Evolutionary conservation across 2,888 invertebrate species (phyloP).

Genomic region (Disparrhopalites patrizii): DNA sequence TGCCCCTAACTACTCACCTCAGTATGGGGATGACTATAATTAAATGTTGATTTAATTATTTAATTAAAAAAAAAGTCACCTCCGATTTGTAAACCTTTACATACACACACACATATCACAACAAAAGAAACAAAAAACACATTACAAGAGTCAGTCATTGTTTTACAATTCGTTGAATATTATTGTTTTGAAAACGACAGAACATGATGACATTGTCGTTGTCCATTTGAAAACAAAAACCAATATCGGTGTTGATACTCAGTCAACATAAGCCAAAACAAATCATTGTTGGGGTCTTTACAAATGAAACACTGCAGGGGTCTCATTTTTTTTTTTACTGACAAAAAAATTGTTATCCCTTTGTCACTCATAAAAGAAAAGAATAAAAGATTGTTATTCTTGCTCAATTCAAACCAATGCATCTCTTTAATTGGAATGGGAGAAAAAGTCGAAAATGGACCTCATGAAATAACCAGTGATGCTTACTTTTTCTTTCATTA

Average conservation of each 20-base stretch:
- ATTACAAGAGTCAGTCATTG: conserved; percentile 13
- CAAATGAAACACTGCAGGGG: conserved; percentile 13
- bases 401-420: no score
- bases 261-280: conserved; percentile 11
- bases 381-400: conserved; percentile 24
- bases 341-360: conserved; percentile 1
- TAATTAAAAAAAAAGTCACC: background rate
- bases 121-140: background rate
- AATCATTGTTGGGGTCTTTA: conserved; percentile 27
- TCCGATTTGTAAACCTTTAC: background rate
- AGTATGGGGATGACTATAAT: conserved; percentile 23
- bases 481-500: no score
- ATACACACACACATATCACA: no score
- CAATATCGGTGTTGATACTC: conserved; percentile 1
- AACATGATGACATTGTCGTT: background rate
- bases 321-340: conserved; percentile 8
- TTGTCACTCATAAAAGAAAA: conserved; percentile 17
- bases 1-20: conserved; percentile 11
- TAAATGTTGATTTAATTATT: conserved; percentile 2
- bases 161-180: background rate
- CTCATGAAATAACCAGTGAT: no score
- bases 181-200: background rate
- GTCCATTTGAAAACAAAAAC: background rate
- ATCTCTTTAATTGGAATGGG: no score
- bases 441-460: no score